Percentiles rank a stretch among this genome's conserved stretches.
phyloP scores from a whole-genome alignment of 2,888 invertebrate species.

The Mythimna lalbum region DNA sequence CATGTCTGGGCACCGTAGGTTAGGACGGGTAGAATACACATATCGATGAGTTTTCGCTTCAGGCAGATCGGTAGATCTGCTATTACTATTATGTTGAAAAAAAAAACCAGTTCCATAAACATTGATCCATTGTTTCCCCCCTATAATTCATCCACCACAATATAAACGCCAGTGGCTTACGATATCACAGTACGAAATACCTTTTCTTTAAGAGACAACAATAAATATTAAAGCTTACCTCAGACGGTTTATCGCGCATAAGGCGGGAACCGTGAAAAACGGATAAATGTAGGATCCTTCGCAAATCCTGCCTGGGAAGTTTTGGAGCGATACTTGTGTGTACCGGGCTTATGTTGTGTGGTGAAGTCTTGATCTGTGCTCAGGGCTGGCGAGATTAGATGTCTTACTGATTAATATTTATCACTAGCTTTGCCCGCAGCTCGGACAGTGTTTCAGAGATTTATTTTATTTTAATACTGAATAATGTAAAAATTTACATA shows the following conservation, averaged over 20 bases:
- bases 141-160: constrained; percentile 19
- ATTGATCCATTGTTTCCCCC: not conserved
- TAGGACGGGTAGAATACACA: no score
- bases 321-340: constrained; percentile 73
- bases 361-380: constrained; percentile 53
- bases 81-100: no score
- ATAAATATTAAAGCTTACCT: constrained; percentile 86
- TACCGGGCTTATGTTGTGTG: constrained; percentile 68
- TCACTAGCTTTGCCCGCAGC: no score
- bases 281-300: constrained; percentile 82
- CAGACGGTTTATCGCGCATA: constrained; percentile 79
- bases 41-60: no score
- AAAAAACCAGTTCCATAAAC: not conserved
- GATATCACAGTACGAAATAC: constrained; percentile 64
- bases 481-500: no score
- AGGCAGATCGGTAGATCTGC: no score
- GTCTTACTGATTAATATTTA: no score
- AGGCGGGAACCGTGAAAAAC: constrained; percentile 82
- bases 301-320: constrained; percentile 79
- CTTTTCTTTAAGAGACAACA: constrained; percentile 75
- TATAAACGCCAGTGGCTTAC: constrained; percentile 48
- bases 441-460: no score
- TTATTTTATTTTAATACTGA: no score
- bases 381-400: constrained; percentile 41
- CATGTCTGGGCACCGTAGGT: no score